phyloP scores from a whole-genome alignment of 2,797 vertebrate species.

The Merluccius polli region DNA sequence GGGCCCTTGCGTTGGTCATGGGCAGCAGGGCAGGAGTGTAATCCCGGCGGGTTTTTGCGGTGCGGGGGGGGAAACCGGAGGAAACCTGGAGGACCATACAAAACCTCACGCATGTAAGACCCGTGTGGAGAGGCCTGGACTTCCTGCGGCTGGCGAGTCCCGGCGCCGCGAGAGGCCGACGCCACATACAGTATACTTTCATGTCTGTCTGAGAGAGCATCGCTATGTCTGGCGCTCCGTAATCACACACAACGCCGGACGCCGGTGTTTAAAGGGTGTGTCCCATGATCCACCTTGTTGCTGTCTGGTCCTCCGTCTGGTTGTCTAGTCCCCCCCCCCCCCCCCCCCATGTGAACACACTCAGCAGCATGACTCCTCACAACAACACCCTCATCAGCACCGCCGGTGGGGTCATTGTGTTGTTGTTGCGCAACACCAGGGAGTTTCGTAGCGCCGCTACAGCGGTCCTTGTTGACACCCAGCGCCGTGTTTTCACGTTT shows the following conservation, averaged over 20 bases:
- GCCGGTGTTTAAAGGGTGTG: too few species aligned
- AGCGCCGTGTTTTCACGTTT: not conserved
- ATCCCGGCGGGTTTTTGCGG: not conserved
- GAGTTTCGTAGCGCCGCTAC: not conserved
- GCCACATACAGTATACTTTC: not conserved
- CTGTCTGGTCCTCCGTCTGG: not conserved
- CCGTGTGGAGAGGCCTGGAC: not conserved
- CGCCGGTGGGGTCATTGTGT: not conserved
- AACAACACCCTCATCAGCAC: conserved; percentile 8
- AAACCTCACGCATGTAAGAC: not conserved
- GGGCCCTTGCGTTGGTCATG: not conserved
- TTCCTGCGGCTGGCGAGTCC: not conserved
- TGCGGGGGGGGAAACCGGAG: not conserved
- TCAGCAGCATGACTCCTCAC: conserved; percentile 6
- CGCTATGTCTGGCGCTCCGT: not conserved
- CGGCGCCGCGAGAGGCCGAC: not conserved
- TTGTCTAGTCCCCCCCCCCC: conserved; percentile 20
- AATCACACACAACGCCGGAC: conserved; percentile 1
- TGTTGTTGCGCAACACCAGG: not conserved
- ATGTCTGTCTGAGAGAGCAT: not conserved
- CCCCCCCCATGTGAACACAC: conserved; percentile 36
- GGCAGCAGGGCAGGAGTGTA: not conserved
- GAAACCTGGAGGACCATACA: not conserved
- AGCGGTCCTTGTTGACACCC: not conserved
- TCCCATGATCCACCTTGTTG: not conserved